A percentile compares a stretch with the other conserved stretches of the same genome.
These are phyloP conservation scores for Microtus pennsylvanicus DNA, from an alignment of 2,113 vertebrate species.

Conservation along the genomic window DNA sequence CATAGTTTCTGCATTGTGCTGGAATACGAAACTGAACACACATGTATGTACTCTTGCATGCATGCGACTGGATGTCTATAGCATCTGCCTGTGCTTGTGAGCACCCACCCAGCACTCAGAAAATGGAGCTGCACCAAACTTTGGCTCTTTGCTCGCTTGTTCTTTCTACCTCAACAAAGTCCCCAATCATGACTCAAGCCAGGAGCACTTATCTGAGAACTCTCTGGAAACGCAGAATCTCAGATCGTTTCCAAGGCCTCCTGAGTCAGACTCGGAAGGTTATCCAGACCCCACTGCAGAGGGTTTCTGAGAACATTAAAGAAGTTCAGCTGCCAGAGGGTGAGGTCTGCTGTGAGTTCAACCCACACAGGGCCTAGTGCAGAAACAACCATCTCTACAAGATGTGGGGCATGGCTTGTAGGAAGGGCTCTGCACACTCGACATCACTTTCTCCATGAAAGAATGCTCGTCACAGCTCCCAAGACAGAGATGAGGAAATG, in stretches of 20 bases:
- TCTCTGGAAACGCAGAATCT: not conserved
- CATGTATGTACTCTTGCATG: no score
- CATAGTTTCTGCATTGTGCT: not conserved
- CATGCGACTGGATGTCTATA: not conserved
- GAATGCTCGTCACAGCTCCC: not conserved
- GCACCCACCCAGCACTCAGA: not conserved
- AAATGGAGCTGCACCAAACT: not conserved
- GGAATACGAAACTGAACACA: no score
- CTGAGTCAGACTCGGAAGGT: not conserved
- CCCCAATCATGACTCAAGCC: not conserved
- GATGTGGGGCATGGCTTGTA: fast-evolving
- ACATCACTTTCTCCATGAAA: no score
- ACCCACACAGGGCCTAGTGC: not conserved
- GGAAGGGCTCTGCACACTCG: fast-evolving
- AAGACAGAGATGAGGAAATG: not conserved
- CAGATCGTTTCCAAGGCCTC: not conserved
- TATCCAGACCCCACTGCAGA: not conserved
- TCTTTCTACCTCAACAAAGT: not conserved
- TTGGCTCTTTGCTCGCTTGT: not conserved
- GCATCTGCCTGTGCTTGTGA: not conserved
- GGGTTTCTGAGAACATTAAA: not conserved
- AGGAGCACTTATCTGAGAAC: not conserved
- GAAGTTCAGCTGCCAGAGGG: not conserved
- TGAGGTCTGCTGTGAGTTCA: not conserved
- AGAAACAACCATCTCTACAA: not conserved